Evolutionary conservation across 2,888 invertebrate genomes (phyloP), one percentile per base, ranked within the genome.

Genomic region (Calephelis perditalis): DNA sequence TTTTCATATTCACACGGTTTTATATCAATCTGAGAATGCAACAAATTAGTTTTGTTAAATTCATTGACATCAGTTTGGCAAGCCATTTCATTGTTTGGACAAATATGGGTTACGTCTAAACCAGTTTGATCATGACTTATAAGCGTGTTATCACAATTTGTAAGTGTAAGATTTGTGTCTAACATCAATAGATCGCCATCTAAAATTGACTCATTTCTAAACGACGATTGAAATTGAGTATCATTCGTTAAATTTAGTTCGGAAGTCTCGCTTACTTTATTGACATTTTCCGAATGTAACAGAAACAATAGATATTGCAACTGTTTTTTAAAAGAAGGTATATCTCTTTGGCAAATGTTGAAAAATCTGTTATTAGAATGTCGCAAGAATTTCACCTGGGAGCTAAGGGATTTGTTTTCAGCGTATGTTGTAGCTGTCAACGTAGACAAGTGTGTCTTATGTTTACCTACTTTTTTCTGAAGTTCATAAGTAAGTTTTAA

Each of bases 171-270:
- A 70, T 89, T 89, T 37, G 87, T 86, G 63, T 90, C 89, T 62
- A 90, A 71, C 89, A 90, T 89, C 60, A 89, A 74, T 8, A 87
- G 71, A 69, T 90, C 89, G 7, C 82, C 80, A 66, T 89, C 89
- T 61, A 86, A 73, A 10, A 78, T 82, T 35, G 88, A 87, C 65
- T 89, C 89, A 64, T 85, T 86, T 74, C 78, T 85, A 43, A 78
- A 76, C 66, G 72, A 77, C 43, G 74, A 65, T 15, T 74, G 59
- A 26, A 75, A 70, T 44, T 73, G 72, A 65, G 77, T 82, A 52
- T 73, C 78, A 55, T 84, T 84, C 61, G 84, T 71, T 35, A 81
- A 73, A 67, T 79, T 81, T n/a, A 84, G 82, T 70, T 86, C 86
- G 11, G 78, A 76, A 66, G 70, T 78, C 8, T 69, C 63, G 62